Evolutionary conservation across 2,888 invertebrate species (phyloP), one percentile per base, ranked within the genome.

Genomic region (Calliscelio sp.): DNA sequence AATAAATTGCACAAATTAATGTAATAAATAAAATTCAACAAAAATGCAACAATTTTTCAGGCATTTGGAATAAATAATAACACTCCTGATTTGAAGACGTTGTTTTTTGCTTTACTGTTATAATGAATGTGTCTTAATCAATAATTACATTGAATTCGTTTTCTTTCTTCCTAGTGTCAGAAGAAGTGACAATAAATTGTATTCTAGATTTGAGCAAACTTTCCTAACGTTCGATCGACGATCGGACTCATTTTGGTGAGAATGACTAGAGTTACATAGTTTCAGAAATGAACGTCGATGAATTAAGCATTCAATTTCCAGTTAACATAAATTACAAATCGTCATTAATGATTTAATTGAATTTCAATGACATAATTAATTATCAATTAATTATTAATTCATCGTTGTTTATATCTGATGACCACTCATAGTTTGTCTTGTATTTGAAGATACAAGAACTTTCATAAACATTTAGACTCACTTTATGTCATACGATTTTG

Each of bases 121-220:
- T 65, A 57, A 61, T 61, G 79, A 44, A 80, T 65, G 20, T 20
- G 55, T 57, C 55, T 66, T 59, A 80, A 65, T 55, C 8, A 35
- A 53, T 80, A 79, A 55, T 63, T 80, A 80, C 73, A 80, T 57
- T 49, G 38, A 73, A 63, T 66, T 71, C 7, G 4, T 49, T 46
- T 59, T 63, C 41, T 61, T 78, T 38, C 51, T 68, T 51, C 51
- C 10, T 28, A 61, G 11, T 51, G 25, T 5, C 10, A 22, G 44
- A 78, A 68, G 61, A 68, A 78, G 61, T 68, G 46, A 66, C 66
- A 59, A 63, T 71, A 79, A 51, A 35, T 65, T 63, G 83, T 89
- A 90, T 87, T 90, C 88, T 90, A 90, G 78, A 84, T 87, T 91
- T 90, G 91, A 92, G 91, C 90, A 91, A 91, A 89, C 84, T 89